A percentile compares a stretch with the other conserved stretches of the same genome.
Conservation (phyloP, 2,888 invertebrate species). For the Drosophila birchii region DNA sequence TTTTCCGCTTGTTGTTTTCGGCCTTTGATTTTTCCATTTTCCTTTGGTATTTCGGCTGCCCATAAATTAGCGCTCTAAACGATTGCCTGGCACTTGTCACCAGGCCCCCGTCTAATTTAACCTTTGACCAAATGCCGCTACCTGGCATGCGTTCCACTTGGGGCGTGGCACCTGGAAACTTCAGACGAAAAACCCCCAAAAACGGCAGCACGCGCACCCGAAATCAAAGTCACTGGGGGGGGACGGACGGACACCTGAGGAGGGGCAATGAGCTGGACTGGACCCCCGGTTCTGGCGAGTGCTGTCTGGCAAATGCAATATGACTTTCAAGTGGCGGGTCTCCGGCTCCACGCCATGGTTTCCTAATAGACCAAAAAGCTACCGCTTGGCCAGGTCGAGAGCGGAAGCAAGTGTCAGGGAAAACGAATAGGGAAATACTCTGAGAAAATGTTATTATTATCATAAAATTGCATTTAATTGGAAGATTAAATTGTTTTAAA, state of each 20-base stretch:
- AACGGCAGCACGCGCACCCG: slow-evolving; percentile 67
- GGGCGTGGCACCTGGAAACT: slow-evolving; percentile 61
- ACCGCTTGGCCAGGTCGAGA: slow-evolving; percentile 67
- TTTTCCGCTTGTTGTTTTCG: slow-evolving; percentile 29
- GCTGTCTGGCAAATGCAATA: slow-evolving; percentile 64
- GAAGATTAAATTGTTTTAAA: too few species aligned
- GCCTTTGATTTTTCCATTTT: slow-evolving; percentile 26
- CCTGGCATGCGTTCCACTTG: slow-evolving; percentile 54
- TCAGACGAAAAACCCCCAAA: slow-evolving; percentile 11
- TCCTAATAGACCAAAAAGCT: slow-evolving; percentile 72
- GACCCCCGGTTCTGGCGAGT: slow-evolving; percentile 52
- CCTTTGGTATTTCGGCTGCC: slow-evolving; percentile 32
- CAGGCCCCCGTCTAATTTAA: slow-evolving; percentile 74
- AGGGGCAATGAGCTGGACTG: slow-evolving; percentile 18
- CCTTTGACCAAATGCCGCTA: slow-evolving; percentile 79
- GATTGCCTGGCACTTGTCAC: slow-evolving; percentile 79
- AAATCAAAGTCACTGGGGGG: slow-evolving; percentile 58
- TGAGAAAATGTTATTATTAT: slow-evolving; percentile 3
- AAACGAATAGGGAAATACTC: slow-evolving; percentile 28
- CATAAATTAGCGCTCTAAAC: slow-evolving; percentile 76
- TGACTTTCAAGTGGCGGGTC: slow-evolving; percentile 64
- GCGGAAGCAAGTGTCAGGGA: slow-evolving; percentile 43
- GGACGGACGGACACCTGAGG: neutral
- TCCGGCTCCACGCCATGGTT: slow-evolving; percentile 58
- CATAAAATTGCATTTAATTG: too few species aligned